These are phyloP conservation scores for Silurus aristotelis DNA, from an alignment of 2,797 vertebrate species.

Conservation along the genomic window DNA sequence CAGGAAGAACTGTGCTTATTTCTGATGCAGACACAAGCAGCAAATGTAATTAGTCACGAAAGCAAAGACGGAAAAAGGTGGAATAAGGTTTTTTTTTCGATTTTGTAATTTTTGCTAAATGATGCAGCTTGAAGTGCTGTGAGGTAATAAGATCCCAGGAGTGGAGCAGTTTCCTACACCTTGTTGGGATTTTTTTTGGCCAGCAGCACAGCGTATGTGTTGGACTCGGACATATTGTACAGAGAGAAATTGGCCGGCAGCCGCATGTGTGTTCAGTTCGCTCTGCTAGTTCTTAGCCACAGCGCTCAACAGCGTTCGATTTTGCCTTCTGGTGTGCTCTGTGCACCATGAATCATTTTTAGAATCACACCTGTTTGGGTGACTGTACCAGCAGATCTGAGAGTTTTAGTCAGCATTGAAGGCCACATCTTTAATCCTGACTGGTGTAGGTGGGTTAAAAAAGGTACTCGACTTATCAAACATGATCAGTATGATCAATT, in stretches of 20 bases:
- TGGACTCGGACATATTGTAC: slow-evolving; percentile 35
- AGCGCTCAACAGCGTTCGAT: slow-evolving; percentile 16
- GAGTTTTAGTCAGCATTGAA: background rate
- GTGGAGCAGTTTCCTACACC: slow-evolving; percentile 10
- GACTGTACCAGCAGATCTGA: slow-evolving; percentile 17
- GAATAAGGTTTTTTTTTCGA: background rate
- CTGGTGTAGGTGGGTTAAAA: background rate
- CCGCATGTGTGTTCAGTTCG: slow-evolving; percentile 28
- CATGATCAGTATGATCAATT: background rate
- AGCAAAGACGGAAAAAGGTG: background rate
- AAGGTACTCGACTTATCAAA: background rate
- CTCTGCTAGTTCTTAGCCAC: slow-evolving; percentile 23
- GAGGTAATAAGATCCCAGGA: slow-evolving; percentile 30
- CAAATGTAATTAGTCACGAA: slow-evolving; percentile 34
- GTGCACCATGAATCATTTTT: slow-evolving; percentile 41
- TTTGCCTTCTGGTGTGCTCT: slow-evolving; percentile 30
- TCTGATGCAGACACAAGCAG: slow-evolving; percentile 25
- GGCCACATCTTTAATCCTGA: background rate
- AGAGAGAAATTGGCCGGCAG: slow-evolving; percentile 37
- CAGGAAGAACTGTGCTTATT: slow-evolving; percentile 36
- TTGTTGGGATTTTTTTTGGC: slow-evolving; percentile 9
- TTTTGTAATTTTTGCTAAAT: slow-evolving; percentile 22
- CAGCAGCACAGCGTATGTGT: slow-evolving; percentile 24
- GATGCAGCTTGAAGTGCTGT: slow-evolving; percentile 13
- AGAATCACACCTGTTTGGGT: slow-evolving; percentile 35